These are phyloP conservation scores for Linurgus olivaceus DNA, from an alignment of 2,797 vertebrate species.

Conservation along the genomic window DNA sequence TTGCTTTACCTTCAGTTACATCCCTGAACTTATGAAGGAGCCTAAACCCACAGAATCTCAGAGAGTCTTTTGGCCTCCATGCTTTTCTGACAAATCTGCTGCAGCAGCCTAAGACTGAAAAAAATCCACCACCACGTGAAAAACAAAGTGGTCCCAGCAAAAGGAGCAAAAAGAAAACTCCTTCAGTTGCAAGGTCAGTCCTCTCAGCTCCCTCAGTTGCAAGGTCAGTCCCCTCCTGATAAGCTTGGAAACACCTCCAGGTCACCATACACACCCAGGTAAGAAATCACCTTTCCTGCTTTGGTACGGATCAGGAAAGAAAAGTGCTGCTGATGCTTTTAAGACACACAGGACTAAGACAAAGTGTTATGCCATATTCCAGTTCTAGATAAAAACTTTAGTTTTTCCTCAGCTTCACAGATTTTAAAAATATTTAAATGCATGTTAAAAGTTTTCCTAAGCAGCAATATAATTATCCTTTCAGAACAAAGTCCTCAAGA, in stretches of 20 bases:
- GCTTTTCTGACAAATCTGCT: neutral
- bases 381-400: neutral
- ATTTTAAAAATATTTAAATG: neutral
- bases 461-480: neutral
- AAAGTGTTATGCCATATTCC: neutral
- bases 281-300: neutral
- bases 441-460: neutral
- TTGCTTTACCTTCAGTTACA: neutral
- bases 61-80: fast-evolving
- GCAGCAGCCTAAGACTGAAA: neutral
- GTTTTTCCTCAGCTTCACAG: neutral
- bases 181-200: neutral
- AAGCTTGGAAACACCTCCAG: neutral
- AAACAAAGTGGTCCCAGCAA: neutral
- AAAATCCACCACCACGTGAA: neutral
- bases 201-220: neutral
- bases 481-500: neutral
- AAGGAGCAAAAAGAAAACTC: neutral
- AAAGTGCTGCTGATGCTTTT: neutral
- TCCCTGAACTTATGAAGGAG: neutral
- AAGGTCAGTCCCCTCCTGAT: neutral
- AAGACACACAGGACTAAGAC: neutral
- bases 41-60: neutral
- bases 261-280: neutral
- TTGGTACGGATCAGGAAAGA: fast-evolving